phyloP scores from a whole-genome alignment of 2,113 vertebrate species.

The Melospiza melodia region DNA sequence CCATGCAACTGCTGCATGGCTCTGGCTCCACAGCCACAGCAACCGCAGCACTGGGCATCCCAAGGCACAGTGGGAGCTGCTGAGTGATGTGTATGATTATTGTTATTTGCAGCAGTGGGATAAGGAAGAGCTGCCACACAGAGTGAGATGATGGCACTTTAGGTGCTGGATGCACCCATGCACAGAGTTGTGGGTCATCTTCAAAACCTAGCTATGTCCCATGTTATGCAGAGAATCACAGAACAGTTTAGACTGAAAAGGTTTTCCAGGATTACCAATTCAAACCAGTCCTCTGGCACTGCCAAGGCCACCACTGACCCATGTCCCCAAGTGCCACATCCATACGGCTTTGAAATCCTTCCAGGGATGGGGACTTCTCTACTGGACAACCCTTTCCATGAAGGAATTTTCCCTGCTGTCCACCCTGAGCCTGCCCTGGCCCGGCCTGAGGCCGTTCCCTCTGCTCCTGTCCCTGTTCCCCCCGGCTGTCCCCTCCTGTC shows the following conservation, averaged over 20 bases:
- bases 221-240: background rate
- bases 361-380: accelerated
- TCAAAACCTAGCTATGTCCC: accelerated
- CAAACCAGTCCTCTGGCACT: background rate
- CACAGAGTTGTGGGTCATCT: background rate
- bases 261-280: no score
- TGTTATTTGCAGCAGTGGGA: accelerated
- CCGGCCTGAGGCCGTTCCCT: accelerated
- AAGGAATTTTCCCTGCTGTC: no score
- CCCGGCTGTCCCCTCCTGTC: background rate
- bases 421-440: accelerated
- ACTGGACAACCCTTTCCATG: accelerated
- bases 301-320: background rate
- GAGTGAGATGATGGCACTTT: background rate
- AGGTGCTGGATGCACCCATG: accelerated
- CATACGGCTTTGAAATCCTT: accelerated
- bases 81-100: no score
- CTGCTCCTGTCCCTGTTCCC: background rate
- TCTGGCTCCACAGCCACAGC: background rate
- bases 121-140: background rate
- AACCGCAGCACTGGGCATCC: background rate
- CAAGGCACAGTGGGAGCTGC: background rate
- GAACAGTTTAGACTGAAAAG: background rate
- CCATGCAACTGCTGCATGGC: accelerated
- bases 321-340: accelerated